Percentiles rank a stretch among this genome's conserved stretches.
These are phyloP conservation scores for Toxotes jaculatrix DNA, from an alignment of 2,113 vertebrate species.

Conservation along the genomic window DNA sequence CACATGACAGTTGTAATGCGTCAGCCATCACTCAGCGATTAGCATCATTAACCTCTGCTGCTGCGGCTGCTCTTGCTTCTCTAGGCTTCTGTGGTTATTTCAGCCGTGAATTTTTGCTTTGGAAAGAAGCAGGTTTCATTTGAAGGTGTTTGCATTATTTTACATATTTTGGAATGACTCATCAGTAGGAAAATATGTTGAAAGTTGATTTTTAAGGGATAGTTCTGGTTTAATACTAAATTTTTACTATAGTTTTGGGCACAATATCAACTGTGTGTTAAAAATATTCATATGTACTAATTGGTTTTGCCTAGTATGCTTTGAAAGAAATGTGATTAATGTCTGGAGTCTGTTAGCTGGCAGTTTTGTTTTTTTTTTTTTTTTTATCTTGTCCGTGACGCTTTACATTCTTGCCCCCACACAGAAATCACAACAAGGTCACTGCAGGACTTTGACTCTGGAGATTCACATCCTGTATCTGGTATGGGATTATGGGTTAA, in stretches of 20 bases:
- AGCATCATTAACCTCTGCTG: constrained; percentile 62
- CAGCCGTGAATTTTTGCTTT: not conserved
- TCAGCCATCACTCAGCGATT: constrained; percentile 49
- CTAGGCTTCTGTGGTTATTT: constrained; percentile 16
- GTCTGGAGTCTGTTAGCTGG: not conserved
- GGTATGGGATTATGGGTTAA: not conserved
- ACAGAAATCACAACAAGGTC: not conserved
- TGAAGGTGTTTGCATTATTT: not conserved
- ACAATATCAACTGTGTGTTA: not conserved
- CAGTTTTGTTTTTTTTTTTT: no score
- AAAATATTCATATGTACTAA: not conserved
- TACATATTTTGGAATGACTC: not conserved
- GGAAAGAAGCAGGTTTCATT: not conserved
- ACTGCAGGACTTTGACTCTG: not conserved
- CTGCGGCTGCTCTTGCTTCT: constrained; percentile 19
- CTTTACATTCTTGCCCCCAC: not conserved
- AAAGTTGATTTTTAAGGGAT: no score
- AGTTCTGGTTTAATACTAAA: not conserved
- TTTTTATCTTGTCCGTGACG: not conserved
- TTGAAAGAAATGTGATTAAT: not conserved
- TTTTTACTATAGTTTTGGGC: not conserved
- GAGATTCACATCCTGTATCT: not conserved
- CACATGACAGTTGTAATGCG: constrained; percentile 50
- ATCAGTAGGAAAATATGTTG: no score
- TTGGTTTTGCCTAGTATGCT: not conserved